These are phyloP conservation scores for Scolanthus callimorphus DNA, from an alignment of 92 coral and sea anemone species.

Conservation along the genomic window DNA sequence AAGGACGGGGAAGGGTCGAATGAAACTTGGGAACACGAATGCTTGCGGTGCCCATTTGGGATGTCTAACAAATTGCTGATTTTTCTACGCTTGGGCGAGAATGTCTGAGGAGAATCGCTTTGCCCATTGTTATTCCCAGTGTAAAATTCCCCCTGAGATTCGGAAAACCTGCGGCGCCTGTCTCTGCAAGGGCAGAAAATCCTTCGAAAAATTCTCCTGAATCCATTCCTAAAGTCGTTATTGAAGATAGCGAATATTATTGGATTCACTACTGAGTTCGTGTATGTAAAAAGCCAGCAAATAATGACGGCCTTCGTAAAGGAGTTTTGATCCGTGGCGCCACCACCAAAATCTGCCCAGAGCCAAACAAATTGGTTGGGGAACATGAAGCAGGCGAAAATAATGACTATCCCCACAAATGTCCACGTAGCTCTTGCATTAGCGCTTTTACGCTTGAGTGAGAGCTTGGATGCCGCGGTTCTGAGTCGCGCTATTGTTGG, in stretches of 20 bases:
- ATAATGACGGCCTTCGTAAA: conserved; percentile 57
- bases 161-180: too few relatives aligned
- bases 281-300: conserved; percentile 87
- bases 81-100: too few relatives aligned
- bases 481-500: not conserved
- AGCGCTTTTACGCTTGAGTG: conserved; percentile 9
- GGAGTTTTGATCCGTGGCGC: conserved; percentile 10
- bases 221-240: conserved; percentile 59
- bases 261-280: conserved; percentile 75
- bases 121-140: too few relatives aligned
- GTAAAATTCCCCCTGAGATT: too few relatives aligned
- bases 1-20: not conserved
- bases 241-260: conserved; percentile 57
- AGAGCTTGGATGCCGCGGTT: not conserved
- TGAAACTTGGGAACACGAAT: not conserved
- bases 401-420: conserved; percentile 60
- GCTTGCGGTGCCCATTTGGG: too few relatives aligned
- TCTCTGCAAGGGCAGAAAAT: not conserved
- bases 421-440: conserved; percentile 66
- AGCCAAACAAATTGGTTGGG: conserved; percentile 81
- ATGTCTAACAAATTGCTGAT: too few relatives aligned
- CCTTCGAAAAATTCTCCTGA: conserved; percentile 23
- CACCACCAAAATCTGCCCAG: conserved; percentile 80
- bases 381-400: conserved; percentile 74
- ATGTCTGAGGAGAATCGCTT: too few relatives aligned